These are phyloP conservation scores for Liasis olivaceus DNA, from an alignment of 2,797 vertebrate genomes.

Conservation along the genomic window DNA sequence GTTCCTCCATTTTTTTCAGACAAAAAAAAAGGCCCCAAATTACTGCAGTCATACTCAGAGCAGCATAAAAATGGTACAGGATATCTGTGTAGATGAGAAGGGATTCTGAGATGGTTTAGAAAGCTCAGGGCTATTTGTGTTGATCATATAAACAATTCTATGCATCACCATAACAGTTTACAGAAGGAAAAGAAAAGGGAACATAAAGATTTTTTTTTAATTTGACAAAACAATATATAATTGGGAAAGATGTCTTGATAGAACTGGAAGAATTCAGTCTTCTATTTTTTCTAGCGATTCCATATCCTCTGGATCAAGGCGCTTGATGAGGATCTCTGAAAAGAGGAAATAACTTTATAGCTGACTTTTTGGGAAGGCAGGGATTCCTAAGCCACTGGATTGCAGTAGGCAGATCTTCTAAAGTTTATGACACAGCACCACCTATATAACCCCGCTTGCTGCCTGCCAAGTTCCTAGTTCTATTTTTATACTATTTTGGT, in stretches of 20 bases:
- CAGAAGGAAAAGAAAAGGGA: background rate
- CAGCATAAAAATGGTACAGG: background rate
- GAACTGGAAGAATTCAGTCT: slow-evolving; percentile 41
- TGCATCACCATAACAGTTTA: background rate
- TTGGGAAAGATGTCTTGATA: background rate
- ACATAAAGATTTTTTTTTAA: background rate
- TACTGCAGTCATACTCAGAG: background rate
- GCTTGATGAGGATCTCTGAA: slow-evolving; percentile 71
- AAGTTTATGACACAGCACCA: background rate
- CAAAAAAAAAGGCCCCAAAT: background rate
- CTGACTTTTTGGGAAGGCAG: background rate
- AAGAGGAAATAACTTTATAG: background rate
- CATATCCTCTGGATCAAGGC: slow-evolving; percentile 67
- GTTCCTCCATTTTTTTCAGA: background rate
- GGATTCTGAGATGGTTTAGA: background rate
- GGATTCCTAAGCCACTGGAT: background rate
- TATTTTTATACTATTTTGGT: background rate
- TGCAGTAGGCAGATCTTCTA: background rate
- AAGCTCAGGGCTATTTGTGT: no score
- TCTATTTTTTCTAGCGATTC: slow-evolving; percentile 71
- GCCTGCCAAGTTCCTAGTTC: background rate
- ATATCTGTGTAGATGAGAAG: background rate
- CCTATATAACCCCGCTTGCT: background rate
- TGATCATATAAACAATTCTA: background rate
- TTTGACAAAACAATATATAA: background rate